Conservation (phyloP, 2,113 vertebrate genomes). For the Dryoscopus gambensis region DNA sequence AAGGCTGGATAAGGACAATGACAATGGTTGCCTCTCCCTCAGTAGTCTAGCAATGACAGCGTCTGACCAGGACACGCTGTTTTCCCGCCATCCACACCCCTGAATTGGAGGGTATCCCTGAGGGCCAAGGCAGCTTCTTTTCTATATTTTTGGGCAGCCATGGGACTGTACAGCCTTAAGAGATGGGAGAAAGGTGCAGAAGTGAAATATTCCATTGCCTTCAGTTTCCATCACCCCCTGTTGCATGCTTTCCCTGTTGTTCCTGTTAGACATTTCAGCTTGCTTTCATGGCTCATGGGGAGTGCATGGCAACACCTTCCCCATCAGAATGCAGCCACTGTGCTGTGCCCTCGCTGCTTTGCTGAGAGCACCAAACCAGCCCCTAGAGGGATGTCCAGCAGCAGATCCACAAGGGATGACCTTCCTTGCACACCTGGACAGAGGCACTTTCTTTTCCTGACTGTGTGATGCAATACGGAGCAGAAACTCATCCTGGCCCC, state of each 20-base stretch:
- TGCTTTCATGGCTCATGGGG: rapidly evolving
- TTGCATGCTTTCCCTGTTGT: rapidly evolving
- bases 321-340: rapidly evolving
- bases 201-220: neutral
- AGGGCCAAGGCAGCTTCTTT: neutral
- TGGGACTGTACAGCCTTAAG: too few relatives aligned
- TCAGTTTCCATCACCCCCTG: rapidly evolving
- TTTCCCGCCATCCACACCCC: neutral
- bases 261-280: neutral
- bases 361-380: neutral
- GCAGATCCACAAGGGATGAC: neutral
- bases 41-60: rapidly evolving
- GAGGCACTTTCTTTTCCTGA: rapidly evolving
- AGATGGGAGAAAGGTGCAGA: neutral
- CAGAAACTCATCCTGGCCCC: neutral
- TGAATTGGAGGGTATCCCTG: too few relatives aligned
- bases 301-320: rapidly evolving
- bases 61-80: rapidly evolving
- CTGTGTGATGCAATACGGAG: too few relatives aligned
- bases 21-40: rapidly evolving
- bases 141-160: neutral
- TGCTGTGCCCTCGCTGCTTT: neutral
- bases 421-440: rapidly evolving
- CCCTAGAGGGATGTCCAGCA: neutral
- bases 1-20: neutral